Conservation (phyloP, 2,113 vertebrate genomes). For the Bostrychus sinensis region DNA sequence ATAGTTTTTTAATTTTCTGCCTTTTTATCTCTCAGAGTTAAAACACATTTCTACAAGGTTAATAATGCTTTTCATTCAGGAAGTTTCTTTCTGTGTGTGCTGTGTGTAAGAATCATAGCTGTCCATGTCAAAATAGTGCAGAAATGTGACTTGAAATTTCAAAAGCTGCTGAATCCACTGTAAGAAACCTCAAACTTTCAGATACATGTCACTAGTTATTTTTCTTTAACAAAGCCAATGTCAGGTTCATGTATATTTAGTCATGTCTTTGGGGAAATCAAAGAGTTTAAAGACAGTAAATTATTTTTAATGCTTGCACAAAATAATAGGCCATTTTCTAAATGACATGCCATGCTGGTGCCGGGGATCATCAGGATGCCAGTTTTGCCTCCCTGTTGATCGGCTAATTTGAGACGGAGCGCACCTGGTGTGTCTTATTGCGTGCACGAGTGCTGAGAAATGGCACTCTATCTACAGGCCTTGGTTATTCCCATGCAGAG, state of each 20-base stretch:
- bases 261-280: conserved; percentile 71
- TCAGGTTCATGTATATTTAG: conserved; percentile 63
- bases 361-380: conserved; percentile 76
- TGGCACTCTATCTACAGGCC: conserved; percentile 57
- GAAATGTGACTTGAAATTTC: background rate
- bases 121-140: conserved; percentile 4
- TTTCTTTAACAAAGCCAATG: conserved; percentile 36
- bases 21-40: too few relatives aligned
- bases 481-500: conserved; percentile 71
- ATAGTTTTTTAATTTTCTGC: too few relatives aligned
- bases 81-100: background rate
- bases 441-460: conserved; percentile 67
- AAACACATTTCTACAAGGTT: too few relatives aligned
- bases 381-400: conserved; percentile 82
- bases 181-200: background rate
- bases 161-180: background rate
- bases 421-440: conserved; percentile 82
- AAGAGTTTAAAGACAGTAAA: conserved; percentile 77
- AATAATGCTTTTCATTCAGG: too few relatives aligned
- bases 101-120: background rate
- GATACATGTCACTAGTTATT: conserved; percentile 5
- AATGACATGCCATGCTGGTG: conserved; percentile 79
- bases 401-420: conserved; percentile 79
- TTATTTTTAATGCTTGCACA: conserved; percentile 82
- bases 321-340: conserved; percentile 85